Evolutionary conservation across 2,797 vertebrate species (phyloP).

Genomic region (Gymnocypris eckloni): DNA sequence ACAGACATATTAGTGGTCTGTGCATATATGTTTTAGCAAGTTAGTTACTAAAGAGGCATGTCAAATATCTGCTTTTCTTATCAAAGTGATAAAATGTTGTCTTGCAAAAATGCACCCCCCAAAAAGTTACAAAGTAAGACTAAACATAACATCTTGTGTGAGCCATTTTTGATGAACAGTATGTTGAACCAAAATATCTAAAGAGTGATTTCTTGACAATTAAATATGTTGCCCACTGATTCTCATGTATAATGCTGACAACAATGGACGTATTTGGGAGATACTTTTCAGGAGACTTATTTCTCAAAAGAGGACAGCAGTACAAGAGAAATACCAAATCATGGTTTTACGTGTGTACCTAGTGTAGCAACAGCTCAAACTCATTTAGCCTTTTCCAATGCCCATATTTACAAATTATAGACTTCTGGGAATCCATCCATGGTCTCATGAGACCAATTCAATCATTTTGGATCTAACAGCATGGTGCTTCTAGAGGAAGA

Average conservation of each 20-base stretch:
- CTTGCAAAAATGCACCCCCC: not conserved
- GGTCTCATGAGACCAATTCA: not conserved
- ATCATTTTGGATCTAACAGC: not conserved
- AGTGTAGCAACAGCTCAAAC: not conserved
- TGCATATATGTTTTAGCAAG: not conserved
- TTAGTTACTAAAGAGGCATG: not conserved
- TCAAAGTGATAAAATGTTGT: not conserved
- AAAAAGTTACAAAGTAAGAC: not conserved
- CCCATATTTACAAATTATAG: not conserved
- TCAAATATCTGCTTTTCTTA: not conserved
- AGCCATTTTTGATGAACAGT: not conserved
- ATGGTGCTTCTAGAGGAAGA: not conserved
- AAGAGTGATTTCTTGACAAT: not conserved
- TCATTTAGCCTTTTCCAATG: not conserved
- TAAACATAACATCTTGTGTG: not conserved
- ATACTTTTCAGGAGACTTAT: not conserved
- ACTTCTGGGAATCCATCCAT: not conserved
- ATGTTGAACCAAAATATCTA: not conserved
- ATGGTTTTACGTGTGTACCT: not conserved
- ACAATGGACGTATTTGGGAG: not conserved
- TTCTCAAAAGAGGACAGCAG: too few relatives aligned
- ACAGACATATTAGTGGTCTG: not conserved
- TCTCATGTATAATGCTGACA: not conserved
- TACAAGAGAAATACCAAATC: too few relatives aligned
- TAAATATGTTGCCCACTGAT: not conserved